A percentile compares a stretch with the other conserved stretches of the same genome.
These are phyloP conservation scores for Manis pentadactyla DNA, from an alignment of 2,797 vertebrate species.

Conservation along the genomic window DNA sequence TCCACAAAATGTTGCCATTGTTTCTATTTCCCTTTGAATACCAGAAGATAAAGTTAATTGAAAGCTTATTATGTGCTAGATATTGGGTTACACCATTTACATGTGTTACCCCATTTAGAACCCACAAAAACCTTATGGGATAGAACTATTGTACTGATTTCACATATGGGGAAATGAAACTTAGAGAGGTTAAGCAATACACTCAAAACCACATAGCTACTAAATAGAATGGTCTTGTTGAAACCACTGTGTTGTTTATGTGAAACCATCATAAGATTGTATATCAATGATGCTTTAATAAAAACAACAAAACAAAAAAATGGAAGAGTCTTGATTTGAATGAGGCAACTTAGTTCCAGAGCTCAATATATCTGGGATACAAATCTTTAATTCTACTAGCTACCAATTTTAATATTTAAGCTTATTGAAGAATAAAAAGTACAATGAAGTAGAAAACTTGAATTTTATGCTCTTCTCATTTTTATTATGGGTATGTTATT, in stretches of 20 bases:
- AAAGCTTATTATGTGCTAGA: neutral
- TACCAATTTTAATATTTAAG: neutral
- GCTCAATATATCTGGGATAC: too few relatives aligned
- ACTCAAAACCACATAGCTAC: neutral
- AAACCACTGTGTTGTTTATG: too few relatives aligned
- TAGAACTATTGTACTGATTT: neutral
- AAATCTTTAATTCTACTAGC: neutral
- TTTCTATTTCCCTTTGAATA: neutral
- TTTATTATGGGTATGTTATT: neutral
- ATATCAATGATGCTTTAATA: too few relatives aligned
- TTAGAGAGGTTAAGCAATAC: neutral
- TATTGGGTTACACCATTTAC: neutral
- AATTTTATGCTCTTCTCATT: neutral
- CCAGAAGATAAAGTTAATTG: neutral
- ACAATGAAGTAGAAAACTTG: neutral
- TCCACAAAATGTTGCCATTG: neutral
- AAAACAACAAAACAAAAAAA: neutral
- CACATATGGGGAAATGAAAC: neutral
- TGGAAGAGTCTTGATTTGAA: neutral
- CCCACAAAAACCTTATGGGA: neutral
- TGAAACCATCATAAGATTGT: too few relatives aligned
- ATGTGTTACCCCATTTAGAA: neutral
- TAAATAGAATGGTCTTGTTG: neutral
- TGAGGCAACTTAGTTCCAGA: neutral
- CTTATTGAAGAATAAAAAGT: neutral